phyloP scores from a whole-genome alignment of 2,113 vertebrate species.

The Plectropomus leopardus region DNA sequence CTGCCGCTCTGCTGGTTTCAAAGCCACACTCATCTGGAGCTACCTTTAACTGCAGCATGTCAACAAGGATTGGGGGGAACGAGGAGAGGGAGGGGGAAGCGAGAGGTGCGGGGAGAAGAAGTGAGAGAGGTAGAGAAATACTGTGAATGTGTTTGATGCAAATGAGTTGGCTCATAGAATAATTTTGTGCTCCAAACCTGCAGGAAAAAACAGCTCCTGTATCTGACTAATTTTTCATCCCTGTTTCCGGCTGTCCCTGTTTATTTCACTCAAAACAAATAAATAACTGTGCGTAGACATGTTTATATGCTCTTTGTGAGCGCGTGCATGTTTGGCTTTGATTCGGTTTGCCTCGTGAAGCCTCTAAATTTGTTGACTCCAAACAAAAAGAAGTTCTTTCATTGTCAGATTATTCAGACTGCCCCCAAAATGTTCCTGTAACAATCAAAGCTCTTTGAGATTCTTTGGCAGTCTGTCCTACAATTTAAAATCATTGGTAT shows the following conservation, averaged over 20 bases:
- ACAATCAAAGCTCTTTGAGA: neutral
- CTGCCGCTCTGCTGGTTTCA: constrained; percentile 63
- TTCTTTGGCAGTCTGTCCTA: neutral
- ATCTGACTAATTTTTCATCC: constrained; percentile 41
- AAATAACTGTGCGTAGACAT: neutral
- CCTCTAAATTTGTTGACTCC: constrained; percentile 8
- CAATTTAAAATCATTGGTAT: constrained; percentile 9
- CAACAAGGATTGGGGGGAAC: constrained; percentile 54
- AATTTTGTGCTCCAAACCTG: constrained; percentile 39
- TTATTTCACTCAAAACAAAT: constrained; percentile 39
- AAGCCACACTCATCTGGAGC: constrained; percentile 70
- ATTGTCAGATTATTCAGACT: neutral
- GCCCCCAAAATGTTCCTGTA: neutral
- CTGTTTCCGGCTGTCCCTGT: constrained; percentile 25
- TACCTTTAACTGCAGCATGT: constrained; percentile 65
- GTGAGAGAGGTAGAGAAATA: constrained; percentile 18
- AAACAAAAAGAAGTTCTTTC: constrained; percentile 28
- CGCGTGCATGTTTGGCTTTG: constrained; percentile 9
- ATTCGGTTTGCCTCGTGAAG: constrained; percentile 17
- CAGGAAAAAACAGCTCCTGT: constrained; percentile 46
- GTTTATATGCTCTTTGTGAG: constrained; percentile 12
- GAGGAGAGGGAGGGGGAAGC: constrained; percentile 3
- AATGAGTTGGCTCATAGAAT: constrained; percentile 49
- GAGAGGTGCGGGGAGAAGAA: constrained; percentile 27
- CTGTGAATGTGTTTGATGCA: constrained; percentile 50